Conservation (phyloP, 2,113 vertebrate genomes). For the Callocephalon fimbriatum region DNA sequence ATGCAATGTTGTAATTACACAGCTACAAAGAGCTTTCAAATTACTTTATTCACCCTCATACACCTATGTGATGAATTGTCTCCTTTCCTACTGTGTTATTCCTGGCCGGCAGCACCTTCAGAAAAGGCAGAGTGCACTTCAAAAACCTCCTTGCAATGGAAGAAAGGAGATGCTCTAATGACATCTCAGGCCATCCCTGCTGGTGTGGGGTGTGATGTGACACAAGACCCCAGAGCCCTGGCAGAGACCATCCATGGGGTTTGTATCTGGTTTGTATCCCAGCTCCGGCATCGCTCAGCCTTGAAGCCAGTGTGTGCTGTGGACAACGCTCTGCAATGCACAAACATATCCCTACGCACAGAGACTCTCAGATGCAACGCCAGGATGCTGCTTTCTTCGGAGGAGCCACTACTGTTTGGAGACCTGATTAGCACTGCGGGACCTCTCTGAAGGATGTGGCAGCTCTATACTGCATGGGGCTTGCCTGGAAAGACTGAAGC, state of each 20-base stretch:
- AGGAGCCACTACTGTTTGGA: not conserved
- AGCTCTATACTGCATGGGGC: rapidly evolving
- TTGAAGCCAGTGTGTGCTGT: rapidly evolving
- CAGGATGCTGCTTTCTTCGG: not conserved
- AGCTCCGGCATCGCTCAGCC: rapidly evolving
- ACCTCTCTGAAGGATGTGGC: not conserved
- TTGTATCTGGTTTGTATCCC: not conserved
- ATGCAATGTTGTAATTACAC: slow-evolving; percentile 46
- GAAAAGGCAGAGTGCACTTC: not conserved
- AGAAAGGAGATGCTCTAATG: not conserved
- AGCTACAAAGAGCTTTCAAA: slow-evolving; percentile 63
- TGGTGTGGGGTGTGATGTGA: rapidly evolving
- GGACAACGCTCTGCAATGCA: not conserved
- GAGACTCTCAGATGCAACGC: not conserved
- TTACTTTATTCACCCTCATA: slow-evolving; percentile 27
- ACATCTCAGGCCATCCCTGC: not conserved
- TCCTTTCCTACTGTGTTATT: slow-evolving; percentile 20
- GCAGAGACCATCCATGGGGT: rapidly evolving
- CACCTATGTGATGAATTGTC: slow-evolving; percentile 22
- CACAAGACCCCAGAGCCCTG: not conserved
- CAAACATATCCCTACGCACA: not conserved
- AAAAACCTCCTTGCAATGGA: not conserved
- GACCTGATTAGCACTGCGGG: not conserved
- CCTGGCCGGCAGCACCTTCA: not conserved
- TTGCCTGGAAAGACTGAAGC: not conserved